Percentiles rank a stretch among this genome's conserved stretches.
Conservation (phyloP, 2,888 invertebrate species). For the Oscheius sp. region DNA sequence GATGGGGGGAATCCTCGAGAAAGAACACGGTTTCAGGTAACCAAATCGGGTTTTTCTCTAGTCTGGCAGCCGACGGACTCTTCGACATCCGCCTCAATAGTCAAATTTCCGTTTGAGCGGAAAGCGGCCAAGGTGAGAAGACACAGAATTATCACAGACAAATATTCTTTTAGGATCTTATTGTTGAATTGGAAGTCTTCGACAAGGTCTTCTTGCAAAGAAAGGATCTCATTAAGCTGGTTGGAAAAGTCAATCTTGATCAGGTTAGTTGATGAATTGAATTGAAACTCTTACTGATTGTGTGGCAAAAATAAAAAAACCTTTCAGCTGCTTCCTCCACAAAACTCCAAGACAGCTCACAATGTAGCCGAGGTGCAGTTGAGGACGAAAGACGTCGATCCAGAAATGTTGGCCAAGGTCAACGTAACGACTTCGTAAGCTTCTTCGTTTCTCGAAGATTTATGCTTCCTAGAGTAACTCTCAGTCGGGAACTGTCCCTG, state of each 20-base stretch:
- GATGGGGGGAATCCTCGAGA: not conserved
- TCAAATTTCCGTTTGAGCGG: conserved; percentile 73
- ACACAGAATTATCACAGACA: not conserved
- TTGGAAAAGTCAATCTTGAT: conserved; percentile 56
- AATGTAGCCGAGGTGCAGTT: conserved; percentile 71
- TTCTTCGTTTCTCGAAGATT: not conserved
- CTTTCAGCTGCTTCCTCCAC: conserved; percentile 73
- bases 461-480: conserved; percentile 59
- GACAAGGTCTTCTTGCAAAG: conserved; percentile 75
- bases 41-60: conserved; percentile 72
- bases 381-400: conserved; percentile 62
- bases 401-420: conserved; percentile 63
- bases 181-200: conserved; percentile 65
- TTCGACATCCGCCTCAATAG: conserved; percentile 67
- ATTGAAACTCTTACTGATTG: too few species aligned
- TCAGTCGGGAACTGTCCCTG: conserved; percentile 72
- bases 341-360: conserved; percentile 69
- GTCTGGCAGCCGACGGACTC: conserved; percentile 73
- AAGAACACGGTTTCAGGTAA: conserved; percentile 56
- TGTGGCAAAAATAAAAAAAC: too few species aligned
- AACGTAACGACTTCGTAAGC: conserved; percentile 69
- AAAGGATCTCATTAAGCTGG: conserved; percentile 69
- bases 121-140: conserved; percentile 43
- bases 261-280: conserved; percentile 28
- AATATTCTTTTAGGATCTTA: conserved; percentile 39